Evolutionary conservation across 2,113 vertebrate genomes (phyloP).

Genomic region (Phylloscopus whistleri): DNA sequence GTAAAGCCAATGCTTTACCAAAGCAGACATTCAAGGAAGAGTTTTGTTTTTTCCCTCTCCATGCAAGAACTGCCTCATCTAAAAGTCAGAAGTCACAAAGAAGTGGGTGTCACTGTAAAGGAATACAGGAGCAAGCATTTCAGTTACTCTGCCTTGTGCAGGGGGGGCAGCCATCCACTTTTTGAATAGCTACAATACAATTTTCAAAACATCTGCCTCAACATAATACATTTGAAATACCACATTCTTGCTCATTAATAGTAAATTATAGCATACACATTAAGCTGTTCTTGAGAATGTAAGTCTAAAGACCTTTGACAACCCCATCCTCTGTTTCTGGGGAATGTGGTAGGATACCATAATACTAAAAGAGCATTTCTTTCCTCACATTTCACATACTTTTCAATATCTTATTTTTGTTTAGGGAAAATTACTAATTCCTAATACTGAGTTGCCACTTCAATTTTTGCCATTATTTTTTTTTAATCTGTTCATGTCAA

Average conservation of each 20-base stretch:
- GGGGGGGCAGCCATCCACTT: neutral
- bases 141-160: neutral
- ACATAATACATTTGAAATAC: neutral
- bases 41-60: neutral
- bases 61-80: neutral
- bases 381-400: neutral
- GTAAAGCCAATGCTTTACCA: neutral
- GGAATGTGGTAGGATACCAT: neutral
- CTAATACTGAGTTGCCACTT: neutral
- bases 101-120: neutral
- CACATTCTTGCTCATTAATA: neutral
- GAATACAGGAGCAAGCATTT: neutral
- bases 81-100: neutral
- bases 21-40: neutral
- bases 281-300: neutral
- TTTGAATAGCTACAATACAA: neutral
- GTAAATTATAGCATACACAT: neutral
- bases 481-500: neutral
- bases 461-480: neutral
- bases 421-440: neutral
- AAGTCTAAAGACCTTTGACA: neutral
- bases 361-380: neutral
- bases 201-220: neutral
- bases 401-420: neutral
- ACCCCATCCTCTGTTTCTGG: neutral